These are phyloP conservation scores for Galeopsomyia nigrocyanea DNA, from an alignment of 2,888 invertebrate species.

Conservation along the genomic window DNA sequence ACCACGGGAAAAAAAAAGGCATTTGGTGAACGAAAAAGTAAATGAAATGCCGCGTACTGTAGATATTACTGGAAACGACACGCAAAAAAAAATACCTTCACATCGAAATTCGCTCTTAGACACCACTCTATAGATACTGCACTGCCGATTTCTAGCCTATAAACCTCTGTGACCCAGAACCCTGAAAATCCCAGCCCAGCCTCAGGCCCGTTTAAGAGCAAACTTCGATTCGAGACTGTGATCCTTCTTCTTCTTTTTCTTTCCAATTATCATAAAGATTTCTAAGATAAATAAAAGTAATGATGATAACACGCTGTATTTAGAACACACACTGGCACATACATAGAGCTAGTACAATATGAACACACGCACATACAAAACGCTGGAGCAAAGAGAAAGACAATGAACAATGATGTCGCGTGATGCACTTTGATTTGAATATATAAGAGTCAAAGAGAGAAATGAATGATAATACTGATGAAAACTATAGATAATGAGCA, in stretches of 20 bases:
- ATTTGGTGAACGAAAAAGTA: slow-evolving; percentile 40
- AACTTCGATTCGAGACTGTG: slow-evolving; percentile 31
- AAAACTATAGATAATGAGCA: background rate
- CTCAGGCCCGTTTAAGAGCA: slow-evolving; percentile 26
- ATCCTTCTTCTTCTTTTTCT: slow-evolving; percentile 17
- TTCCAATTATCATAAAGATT: slow-evolving; percentile 16
- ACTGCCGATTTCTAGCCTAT: slow-evolving; percentile 35
- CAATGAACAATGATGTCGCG: slow-evolving; percentile 44
- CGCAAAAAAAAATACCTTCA: background rate
- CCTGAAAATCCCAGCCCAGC: background rate
- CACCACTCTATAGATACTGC: slow-evolving; percentile 35
- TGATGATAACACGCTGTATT: slow-evolving; percentile 39
- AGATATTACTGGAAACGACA: slow-evolving; percentile 9
- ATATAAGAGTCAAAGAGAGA: slow-evolving; percentile 6
- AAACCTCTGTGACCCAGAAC: slow-evolving; percentile 2
- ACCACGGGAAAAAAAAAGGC: slow-evolving; percentile 3
- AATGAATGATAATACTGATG: slow-evolving; percentile 15
- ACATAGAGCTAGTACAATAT: slow-evolving; percentile 29
- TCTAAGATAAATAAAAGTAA: slow-evolving; percentile 16
- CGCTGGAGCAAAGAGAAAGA: slow-evolving; percentile 50
- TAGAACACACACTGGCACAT: slow-evolving; percentile 40
- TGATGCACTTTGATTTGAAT: slow-evolving; percentile 33
- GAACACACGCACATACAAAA: slow-evolving; percentile 28
- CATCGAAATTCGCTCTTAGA: slow-evolving; percentile 42
- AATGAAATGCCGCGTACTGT: slow-evolving; percentile 16